Evolutionary conservation across 2,888 invertebrate genomes (phyloP).

Genomic region (Drosophila longiperda): DNA sequence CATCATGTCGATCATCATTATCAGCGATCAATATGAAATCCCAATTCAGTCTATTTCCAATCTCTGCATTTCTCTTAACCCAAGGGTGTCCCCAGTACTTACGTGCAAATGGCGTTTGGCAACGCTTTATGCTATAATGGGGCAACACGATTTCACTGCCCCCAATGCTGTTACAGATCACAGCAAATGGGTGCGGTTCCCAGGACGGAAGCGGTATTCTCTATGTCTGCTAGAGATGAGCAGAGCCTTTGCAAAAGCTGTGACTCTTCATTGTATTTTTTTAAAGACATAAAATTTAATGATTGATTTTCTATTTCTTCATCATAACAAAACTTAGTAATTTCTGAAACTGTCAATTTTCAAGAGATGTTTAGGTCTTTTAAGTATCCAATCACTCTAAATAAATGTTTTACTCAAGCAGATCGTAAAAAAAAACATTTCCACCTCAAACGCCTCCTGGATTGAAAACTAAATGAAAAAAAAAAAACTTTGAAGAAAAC

Average conservation of each 20-base stretch:
- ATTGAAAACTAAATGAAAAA: background rate
- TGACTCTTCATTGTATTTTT: background rate
- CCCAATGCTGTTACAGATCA: constrained; percentile 16
- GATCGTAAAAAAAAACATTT: background rate
- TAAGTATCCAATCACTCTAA: background rate
- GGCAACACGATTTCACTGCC: constrained; percentile 43
- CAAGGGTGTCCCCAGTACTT: constrained; percentile 59
- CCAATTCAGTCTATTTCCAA: constrained; percentile 31
- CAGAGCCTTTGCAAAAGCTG: constrained; percentile 1
- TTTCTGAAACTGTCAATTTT: background rate
- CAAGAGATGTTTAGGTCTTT: background rate
- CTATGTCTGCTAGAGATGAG: constrained; percentile 35
- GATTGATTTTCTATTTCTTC: background rate
- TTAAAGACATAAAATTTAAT: too few relatives aligned
- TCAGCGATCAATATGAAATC: constrained; percentile 35
- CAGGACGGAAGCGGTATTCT: background rate
- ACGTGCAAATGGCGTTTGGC: constrained; percentile 73
- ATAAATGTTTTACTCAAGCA: background rate
- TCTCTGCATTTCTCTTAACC: constrained; percentile 22
- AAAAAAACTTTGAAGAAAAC: background rate
- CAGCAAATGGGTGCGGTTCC: constrained; percentile 1
- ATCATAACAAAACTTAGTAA: background rate
- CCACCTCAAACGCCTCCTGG: background rate
- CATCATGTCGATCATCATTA: constrained; percentile 52
- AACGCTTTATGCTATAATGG: constrained; percentile 76